These are phyloP conservation scores for Sapajus apella DNA, from an alignment of 2,113 vertebrate genomes.

Conservation along the genomic window DNA sequence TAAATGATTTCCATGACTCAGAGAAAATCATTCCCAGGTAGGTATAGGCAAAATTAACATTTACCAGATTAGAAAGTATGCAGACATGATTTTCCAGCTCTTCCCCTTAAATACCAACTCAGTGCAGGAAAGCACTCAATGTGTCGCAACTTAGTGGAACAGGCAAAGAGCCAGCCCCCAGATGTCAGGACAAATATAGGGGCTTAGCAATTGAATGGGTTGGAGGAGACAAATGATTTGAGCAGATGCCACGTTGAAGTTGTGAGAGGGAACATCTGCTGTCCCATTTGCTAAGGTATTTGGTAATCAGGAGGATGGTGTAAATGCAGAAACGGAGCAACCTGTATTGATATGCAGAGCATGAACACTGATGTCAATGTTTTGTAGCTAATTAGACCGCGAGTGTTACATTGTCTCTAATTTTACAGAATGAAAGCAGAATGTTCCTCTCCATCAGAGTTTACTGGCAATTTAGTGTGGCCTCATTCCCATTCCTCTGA, in stretches of 20 bases:
- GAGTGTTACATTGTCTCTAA: conserved; percentile 64
- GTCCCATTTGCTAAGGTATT: conserved; percentile 52
- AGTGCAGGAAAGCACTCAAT: not conserved
- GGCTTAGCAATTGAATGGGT: not conserved
- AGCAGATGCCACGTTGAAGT: conserved; percentile 37
- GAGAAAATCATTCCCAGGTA: not conserved
- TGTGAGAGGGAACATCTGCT: conserved; percentile 63
- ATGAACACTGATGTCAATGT: conserved; percentile 59
- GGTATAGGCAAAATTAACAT: not conserved
- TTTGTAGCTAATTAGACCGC: conserved; percentile 57
- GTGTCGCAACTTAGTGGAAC: not conserved
- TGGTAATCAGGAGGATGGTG: conserved; percentile 18
- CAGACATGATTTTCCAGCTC: conserved; percentile 30
- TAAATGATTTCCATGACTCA: not conserved
- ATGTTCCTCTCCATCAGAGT: conserved; percentile 12
- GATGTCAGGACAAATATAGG: conserved; percentile 46
- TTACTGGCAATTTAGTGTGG: not conserved
- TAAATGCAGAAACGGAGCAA: not conserved
- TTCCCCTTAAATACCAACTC: not conserved
- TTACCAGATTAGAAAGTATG: not conserved
- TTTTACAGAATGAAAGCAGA: conserved; percentile 55
- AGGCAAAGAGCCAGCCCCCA: conserved; percentile 30
- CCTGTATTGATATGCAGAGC: conserved; percentile 61
- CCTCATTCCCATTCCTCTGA: not conserved
- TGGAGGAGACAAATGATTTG: conserved; percentile 22